phyloP scores from a whole-genome alignment of 1,140 invertebrate species.

The Drosophila bipectinata region DNA sequence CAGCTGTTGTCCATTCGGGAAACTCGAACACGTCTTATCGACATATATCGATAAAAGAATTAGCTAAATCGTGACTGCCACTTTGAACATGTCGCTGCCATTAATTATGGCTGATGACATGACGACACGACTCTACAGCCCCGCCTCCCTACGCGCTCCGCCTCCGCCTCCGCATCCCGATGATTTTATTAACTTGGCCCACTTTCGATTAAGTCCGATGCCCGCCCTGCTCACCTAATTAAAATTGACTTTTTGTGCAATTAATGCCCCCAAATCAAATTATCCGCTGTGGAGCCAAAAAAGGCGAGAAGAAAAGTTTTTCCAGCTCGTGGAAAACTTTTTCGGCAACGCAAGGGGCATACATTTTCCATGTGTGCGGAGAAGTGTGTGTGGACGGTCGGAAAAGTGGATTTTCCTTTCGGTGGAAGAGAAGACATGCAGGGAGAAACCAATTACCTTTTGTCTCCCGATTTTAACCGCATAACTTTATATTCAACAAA shows the following conservation, averaged over 20 bases:
- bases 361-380: background rate
- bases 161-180: constrained; percentile 26
- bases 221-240: constrained; percentile 64
- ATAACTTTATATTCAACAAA: background rate
- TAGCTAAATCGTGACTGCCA: constrained; percentile 81
- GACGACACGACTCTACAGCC: constrained; percentile 54
- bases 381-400: constrained; percentile 2
- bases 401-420: background rate
- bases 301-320: constrained; percentile 33
- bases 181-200: constrained; percentile 76
- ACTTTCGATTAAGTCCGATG: constrained; percentile 62
- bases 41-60: constrained; percentile 83
- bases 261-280: constrained; percentile 79
- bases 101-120: constrained; percentile 78
- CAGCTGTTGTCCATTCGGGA: constrained; percentile 38
- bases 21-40: constrained; percentile 68
- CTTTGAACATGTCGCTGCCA: constrained; percentile 79
- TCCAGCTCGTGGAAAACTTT: constrained; percentile 45
- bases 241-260: constrained; percentile 80
- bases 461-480: background rate
- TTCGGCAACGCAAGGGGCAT: constrained; percentile 20
- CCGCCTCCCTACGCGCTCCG: constrained; percentile 9
- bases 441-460: background rate
- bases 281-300: constrained; percentile 34
- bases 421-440: background rate